Percentiles rank a stretch among this genome's conserved stretches.
phyloP scores from a whole-genome alignment of 2,113 vertebrate species.

The Tupaia tana region DNA sequence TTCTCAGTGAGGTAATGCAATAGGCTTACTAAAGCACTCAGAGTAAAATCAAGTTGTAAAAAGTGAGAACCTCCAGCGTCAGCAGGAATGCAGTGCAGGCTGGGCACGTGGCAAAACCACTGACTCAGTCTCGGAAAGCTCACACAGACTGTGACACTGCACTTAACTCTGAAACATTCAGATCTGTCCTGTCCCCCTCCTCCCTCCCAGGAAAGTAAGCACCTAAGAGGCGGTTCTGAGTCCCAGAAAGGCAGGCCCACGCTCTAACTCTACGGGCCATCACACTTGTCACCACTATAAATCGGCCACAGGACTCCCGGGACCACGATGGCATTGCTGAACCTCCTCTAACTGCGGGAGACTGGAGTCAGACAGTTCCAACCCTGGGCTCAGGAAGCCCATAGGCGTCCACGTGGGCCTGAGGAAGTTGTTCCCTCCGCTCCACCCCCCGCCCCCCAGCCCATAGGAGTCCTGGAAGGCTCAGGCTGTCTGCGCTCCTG shows the following conservation, averaged over 20 bases:
- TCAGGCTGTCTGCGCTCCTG: conserved; percentile 51
- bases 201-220: conserved; percentile 12
- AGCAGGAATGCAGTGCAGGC: conserved; percentile 75
- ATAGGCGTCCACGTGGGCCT: conserved; percentile 91
- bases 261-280: too few species aligned
- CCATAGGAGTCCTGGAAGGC: conserved; percentile 95
- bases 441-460: conserved; percentile 88
- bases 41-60: conserved; percentile 64
- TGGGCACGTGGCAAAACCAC: too few species aligned
- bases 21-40: conserved; percentile 62
- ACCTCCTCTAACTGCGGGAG: conserved; percentile 76
- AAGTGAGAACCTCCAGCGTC: conserved; percentile 65
- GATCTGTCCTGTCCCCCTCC: conserved; percentile 49
- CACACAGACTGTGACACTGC: conserved; percentile 88
- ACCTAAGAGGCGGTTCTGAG: too few species aligned
- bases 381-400: conserved; percentile 90
- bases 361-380: conserved; percentile 89
- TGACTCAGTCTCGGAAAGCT: too few species aligned
- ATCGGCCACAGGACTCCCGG: conserved; percentile 66
- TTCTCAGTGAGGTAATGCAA: conserved; percentile 75
- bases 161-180: conserved; percentile 85
- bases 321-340: conserved; percentile 86
- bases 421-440: conserved; percentile 94
- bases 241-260: too few species aligned
- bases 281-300: too few species aligned